Evolutionary conservation across 2,888 invertebrate genomes (phyloP).

Genomic region (Crocallis elinguaria): DNA sequence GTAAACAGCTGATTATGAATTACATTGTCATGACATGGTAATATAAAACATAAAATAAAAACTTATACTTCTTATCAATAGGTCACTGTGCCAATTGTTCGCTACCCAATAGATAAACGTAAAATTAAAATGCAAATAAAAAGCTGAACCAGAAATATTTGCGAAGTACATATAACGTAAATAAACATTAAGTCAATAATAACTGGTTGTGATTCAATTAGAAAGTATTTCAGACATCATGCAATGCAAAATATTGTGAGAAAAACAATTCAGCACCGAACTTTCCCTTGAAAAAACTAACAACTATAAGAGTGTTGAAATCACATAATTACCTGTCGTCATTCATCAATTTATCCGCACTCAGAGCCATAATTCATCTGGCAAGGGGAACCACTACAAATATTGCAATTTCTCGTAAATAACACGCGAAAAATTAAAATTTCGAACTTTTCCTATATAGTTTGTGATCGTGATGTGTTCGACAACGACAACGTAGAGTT

Average conservation of each 20-base stretch:
- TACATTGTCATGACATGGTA: too few relatives aligned
- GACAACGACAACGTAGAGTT: slow-evolving; percentile 14
- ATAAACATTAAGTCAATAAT: not conserved
- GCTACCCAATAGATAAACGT: not conserved
- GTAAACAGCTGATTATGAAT: too few relatives aligned
- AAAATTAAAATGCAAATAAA: not conserved
- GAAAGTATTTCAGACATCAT: not conserved
- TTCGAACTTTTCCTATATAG: slow-evolving; percentile 55
- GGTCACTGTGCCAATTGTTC: not conserved
- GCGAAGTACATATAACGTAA: not conserved
- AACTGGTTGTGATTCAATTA: not conserved
- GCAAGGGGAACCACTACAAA: slow-evolving; percentile 22
- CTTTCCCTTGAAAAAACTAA: slow-evolving; percentile 64
- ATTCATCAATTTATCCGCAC: slow-evolving; percentile 75
- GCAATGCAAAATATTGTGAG: slow-evolving; percentile 2
- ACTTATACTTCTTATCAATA: too few relatives aligned
- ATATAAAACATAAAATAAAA: too few relatives aligned
- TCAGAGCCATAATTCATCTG: slow-evolving; percentile 62
- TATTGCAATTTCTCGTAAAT: slow-evolving; percentile 33
- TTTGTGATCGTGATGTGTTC: slow-evolving; percentile 58
- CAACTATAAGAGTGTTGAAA: slow-evolving; percentile 42
- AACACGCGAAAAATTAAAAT: slow-evolving; percentile 47
- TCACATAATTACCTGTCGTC: slow-evolving; percentile 68
- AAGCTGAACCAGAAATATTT: not conserved
- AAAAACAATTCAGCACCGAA: slow-evolving; percentile 35